Conservation (phyloP, 2,888 invertebrate genomes). For the Diabrotica balteata region DNA sequence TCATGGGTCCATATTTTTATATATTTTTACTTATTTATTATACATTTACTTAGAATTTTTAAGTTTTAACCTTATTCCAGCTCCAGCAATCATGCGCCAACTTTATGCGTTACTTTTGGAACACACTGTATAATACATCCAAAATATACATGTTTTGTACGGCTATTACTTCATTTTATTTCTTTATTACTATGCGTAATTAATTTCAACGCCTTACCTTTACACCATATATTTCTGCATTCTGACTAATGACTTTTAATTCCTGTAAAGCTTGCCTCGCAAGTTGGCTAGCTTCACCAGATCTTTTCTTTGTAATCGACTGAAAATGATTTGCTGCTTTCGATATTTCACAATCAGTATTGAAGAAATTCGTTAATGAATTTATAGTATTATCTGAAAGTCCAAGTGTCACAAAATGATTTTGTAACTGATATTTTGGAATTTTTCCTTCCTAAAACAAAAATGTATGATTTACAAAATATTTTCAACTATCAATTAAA, state of each 20-base stretch:
- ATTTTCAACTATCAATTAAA: neutral
- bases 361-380: constrained; percentile 71
- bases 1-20: too few relatives aligned
- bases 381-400: constrained; percentile 73
- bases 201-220: constrained; percentile 63
- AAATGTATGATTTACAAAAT: constrained; percentile 42
- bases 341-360: constrained; percentile 69
- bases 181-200: too few relatives aligned
- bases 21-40: too few relatives aligned
- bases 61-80: too few relatives aligned
- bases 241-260: constrained; percentile 74
- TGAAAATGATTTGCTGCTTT: constrained; percentile 69
- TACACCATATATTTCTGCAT: constrained; percentile 78
- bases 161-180: too few relatives aligned
- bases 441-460: constrained; percentile 65
- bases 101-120: neutral
- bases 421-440: constrained; percentile 75
- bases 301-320: constrained; percentile 71
- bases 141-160: too few relatives aligned
- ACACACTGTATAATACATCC: neutral
- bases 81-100: too few relatives aligned
- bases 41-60: too few relatives aligned
- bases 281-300: constrained; percentile 69
- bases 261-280: constrained; percentile 78
- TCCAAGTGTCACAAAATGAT: constrained; percentile 71